phyloP scores from a whole-genome alignment of 2,113 vertebrate species.

The Pomatostomus ruficeps region DNA sequence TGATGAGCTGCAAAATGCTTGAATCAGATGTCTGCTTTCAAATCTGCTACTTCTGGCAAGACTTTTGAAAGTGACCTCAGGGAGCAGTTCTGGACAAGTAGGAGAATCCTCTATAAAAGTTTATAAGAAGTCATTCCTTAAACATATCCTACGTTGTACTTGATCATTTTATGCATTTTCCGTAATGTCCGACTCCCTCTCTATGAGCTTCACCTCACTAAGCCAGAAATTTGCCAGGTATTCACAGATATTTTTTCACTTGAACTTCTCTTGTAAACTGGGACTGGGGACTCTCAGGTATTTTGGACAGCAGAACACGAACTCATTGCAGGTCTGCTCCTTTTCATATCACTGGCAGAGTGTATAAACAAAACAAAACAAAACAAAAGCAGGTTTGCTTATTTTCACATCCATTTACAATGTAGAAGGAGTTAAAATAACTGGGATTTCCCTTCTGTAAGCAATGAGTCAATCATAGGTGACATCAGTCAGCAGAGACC shows the following conservation, averaged over 20 bases:
- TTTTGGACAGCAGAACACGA: neutral
- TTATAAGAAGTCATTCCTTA: slow-evolving; percentile 25
- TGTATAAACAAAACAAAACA: neutral
- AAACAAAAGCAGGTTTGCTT: neutral
- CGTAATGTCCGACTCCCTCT: neutral
- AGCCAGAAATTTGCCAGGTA: neutral
- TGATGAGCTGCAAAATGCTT: slow-evolving; percentile 42
- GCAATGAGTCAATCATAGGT: neutral
- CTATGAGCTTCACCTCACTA: neutral
- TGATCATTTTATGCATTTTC: neutral
- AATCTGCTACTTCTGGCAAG: slow-evolving; percentile 32
- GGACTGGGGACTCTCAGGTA: neutral
- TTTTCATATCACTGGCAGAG: neutral
- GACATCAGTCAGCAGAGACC: neutral
- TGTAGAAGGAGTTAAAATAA: neutral
- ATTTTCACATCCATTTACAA: neutral
- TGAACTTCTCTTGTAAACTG: neutral
- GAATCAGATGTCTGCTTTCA: slow-evolving; percentile 29
- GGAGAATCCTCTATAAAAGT: neutral
- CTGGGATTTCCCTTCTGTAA: neutral
- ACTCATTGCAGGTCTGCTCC: neutral
- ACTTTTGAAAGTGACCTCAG: neutral
- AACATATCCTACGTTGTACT: neutral
- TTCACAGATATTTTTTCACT: neutral
- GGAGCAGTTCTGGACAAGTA: neutral